Base-by-base conservation (phyloP, 1,140 invertebrate species). In the Cryptotermes secundus region DNA sequence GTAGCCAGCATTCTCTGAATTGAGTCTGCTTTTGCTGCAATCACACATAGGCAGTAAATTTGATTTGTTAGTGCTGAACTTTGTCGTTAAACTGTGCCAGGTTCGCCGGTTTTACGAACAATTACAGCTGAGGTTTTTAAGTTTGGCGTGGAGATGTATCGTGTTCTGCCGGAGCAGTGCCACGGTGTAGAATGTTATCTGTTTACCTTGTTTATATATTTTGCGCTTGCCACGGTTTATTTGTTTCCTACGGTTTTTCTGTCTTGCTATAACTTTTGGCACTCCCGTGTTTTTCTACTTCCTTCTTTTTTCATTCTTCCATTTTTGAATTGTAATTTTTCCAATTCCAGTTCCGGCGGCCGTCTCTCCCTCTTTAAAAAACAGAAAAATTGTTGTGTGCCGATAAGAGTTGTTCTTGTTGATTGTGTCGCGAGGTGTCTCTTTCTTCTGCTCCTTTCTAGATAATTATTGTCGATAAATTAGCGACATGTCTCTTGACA, bases 401-500 rank as follows among this genome's bases (percentile, higher is more conserved):
- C 31, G 81, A 82, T 82, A 82, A 82, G 81, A 45, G 7, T 82
- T 42, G 42, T 42, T 82, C 45, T 53, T 82, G 24, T 81, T 81
- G 80, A 81, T 81, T 38, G 80, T 81, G 38, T 53, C 81, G 7
- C n/a, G 7, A 34, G 81, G 9, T 45, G 38, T 82, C 45, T 45
- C 81, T 82, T 42, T 82, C 81, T 82, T 34, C 81, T 31, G n/a
- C 81, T 45, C 45, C 26, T 82, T 82, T 82, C 45, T 26, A 82
- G 81, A 82, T 82, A 82, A 82, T 82, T 82, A 53, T 82, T 82
- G 81, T 35, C 45, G 81, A 82, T 82, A 82, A 82, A 82, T 82
- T 82, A 82, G 45, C 81, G 81, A 82, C 81, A 42, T 82, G 81
- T 45, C 81, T 82, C 81, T n/a, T 38, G 26, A 82, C 81, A 82